These are phyloP conservation scores for Cephus pulcher DNA, from an alignment of 2,888 invertebrate genomes.

Conservation along the genomic window DNA sequence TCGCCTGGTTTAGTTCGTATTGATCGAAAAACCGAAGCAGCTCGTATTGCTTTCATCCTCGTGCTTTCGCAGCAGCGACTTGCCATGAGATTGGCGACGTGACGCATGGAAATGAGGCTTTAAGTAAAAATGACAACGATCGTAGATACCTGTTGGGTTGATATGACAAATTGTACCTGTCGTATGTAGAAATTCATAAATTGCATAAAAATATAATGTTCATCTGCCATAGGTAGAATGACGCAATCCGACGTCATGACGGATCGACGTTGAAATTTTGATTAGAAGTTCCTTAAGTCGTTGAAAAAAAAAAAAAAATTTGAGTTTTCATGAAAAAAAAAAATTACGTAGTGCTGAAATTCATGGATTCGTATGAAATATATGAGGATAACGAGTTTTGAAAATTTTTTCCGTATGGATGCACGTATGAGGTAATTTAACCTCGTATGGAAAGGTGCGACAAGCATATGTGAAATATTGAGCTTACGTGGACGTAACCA, in stretches of 20 bases:
- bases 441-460: too few species aligned
- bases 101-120: neutral
- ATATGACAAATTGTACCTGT: neutral
- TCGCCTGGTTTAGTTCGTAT: neutral
- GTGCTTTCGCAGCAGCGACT: neutral
- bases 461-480: too few species aligned
- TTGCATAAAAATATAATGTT: too few species aligned
- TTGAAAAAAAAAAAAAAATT: neutral
- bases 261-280: too few species aligned
- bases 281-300: neutral
- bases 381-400: too few species aligned
- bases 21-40: neutral
- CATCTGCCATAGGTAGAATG: too few species aligned
- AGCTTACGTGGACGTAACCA: too few species aligned
- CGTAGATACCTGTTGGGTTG: neutral
- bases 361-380: too few species aligned
- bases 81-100: neutral
- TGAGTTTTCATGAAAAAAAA: neutral
- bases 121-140: neutral
- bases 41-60: neutral
- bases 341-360: neutral
- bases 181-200: too few species aligned
- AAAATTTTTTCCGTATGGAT: too few species aligned
- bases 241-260: too few species aligned
- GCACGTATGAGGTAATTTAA: too few species aligned